Conservation (phyloP, 2,888 invertebrate species). For the Copidosoma aretas region DNA sequence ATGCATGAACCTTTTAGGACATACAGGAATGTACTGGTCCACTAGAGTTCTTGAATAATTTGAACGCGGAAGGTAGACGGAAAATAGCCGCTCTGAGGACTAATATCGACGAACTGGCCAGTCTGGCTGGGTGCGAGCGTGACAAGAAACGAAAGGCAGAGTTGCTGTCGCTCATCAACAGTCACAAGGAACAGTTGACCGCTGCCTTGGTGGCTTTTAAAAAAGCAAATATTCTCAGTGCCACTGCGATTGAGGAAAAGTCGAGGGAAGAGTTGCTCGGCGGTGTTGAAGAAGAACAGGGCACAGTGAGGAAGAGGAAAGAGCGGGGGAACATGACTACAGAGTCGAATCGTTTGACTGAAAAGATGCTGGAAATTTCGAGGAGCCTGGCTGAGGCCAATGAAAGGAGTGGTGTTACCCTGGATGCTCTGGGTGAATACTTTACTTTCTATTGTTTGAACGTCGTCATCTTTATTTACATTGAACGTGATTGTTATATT, state of each 20-base stretch:
- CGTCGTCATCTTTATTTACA: too few species aligned
- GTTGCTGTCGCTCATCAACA: conserved; percentile 71
- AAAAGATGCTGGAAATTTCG: conserved; percentile 83
- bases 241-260: conserved; percentile 79
- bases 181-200: conserved; percentile 75
- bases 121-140: conserved; percentile 65
- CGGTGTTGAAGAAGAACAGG: conserved; percentile 65
- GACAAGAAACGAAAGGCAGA: conserved; percentile 71
- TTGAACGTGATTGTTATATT: conserved; percentile 28
- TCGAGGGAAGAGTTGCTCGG: conserved; percentile 75
- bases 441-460: conserved; percentile 14
- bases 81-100: conserved; percentile 73
- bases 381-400: conserved; percentile 87
- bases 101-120: conserved; percentile 74
- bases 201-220: conserved; percentile 78
- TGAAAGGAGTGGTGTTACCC: conserved; percentile 83
- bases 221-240: conserved; percentile 79
- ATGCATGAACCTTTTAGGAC: conserved; percentile 67
- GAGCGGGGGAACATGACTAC: conserved; percentile 73
- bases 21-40: conserved; percentile 78
- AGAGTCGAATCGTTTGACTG: conserved; percentile 80
- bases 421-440: conserved; percentile 73
- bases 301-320: conserved; percentile 72
- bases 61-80: conserved; percentile 78
- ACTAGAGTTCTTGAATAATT: conserved; percentile 72